Evolutionary conservation across 2,888 invertebrate species (phyloP).

Genomic region (Tanytarsus gracilentus): DNA sequence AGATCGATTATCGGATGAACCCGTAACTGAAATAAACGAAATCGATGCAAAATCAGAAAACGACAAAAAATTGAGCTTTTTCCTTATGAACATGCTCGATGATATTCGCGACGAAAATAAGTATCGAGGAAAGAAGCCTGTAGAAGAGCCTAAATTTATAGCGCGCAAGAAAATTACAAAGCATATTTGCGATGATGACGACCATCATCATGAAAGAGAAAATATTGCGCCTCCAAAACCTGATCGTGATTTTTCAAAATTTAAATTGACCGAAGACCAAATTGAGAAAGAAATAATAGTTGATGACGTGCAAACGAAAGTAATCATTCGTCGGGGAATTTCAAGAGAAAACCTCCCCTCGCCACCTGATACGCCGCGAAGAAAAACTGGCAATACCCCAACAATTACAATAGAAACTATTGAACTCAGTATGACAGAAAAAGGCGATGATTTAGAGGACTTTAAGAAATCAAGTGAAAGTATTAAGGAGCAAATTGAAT

Average conservation of each 20-base stretch:
- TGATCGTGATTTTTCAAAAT: constrained; percentile 32
- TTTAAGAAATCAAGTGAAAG: background rate
- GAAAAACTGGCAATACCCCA: background rate
- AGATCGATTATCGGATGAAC: constrained; percentile 31
- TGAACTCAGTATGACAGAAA: background rate
- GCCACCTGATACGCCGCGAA: constrained; percentile 11
- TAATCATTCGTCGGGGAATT: background rate
- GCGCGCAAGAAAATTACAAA: constrained; percentile 27
- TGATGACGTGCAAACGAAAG: background rate
- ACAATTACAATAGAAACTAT: constrained; percentile 5
- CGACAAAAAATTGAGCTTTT: constrained; percentile 5
- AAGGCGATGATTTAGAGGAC: background rate
- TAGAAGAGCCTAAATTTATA: constrained; percentile 32
- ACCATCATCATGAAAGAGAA: constrained; percentile 22
- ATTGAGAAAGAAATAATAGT: background rate
- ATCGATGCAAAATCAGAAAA: background rate
- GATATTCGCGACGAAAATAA: constrained; percentile 11
- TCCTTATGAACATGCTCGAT: constrained; percentile 4
- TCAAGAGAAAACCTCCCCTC: constrained; percentile 10
- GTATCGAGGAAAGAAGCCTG: constrained; percentile 29
- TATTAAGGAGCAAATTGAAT: background rate
- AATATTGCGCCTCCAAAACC: constrained; percentile 32
- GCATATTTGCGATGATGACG: constrained; percentile 31
- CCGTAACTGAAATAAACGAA: constrained; percentile 3
- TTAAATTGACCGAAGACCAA: constrained; percentile 15